Evolutionary conservation across 2,888 invertebrate genomes (phyloP), one percentile per base, ranked within the genome.

Genomic region (Caenorhabditis sp.): DNA sequence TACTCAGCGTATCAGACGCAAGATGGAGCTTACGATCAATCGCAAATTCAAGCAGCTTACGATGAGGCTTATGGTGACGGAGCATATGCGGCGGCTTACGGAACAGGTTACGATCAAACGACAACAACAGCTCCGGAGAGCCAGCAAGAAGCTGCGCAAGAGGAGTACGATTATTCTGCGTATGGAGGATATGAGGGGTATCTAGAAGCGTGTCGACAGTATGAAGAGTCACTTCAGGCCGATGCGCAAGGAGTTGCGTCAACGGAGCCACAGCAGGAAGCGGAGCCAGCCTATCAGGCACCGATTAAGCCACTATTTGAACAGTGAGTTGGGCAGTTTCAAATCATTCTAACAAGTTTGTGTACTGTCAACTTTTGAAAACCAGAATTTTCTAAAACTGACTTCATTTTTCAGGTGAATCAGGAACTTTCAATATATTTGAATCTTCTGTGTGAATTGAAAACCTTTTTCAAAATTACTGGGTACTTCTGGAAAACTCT

Each of bases 101-200:
- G 20, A 14, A 21, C 54, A 10, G 43, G 63, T 21, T 72, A 70
- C 26, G 69, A 63, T 38, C 70, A 59, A 31, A 7, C 52, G 12
- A 52, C 31, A 31, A 31, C 31, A 31, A 31, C 52, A 4, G 52
- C 52, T 21, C 12, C 49, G n/a, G n/a, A n/a, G n/a, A n/a, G n/a
- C n/a, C n/a, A n/a, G n/a, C n/a, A 27, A 12, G 62, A 66, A 20
- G 54, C 66, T 23, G 53, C 63, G 17, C 70, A 76, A 61, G 70
- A 43, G 43, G 43, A 77, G 20, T 79, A 76, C 31, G 76, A 79
- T 50, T 77, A 76, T 59, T 71, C 80, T 14, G 72, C 73, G 3
- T 76, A 78, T 57, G 76, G 76, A 27, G 74, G 74, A 0, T 74
- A 74, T 54, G 70, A 74, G 31, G 74, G 67, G 7, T 74, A 74